Evolutionary conservation across 2,797 vertebrate species (phyloP), one percentile per base, ranked within the genome.

Genomic region (Ficedula albicollis): DNA sequence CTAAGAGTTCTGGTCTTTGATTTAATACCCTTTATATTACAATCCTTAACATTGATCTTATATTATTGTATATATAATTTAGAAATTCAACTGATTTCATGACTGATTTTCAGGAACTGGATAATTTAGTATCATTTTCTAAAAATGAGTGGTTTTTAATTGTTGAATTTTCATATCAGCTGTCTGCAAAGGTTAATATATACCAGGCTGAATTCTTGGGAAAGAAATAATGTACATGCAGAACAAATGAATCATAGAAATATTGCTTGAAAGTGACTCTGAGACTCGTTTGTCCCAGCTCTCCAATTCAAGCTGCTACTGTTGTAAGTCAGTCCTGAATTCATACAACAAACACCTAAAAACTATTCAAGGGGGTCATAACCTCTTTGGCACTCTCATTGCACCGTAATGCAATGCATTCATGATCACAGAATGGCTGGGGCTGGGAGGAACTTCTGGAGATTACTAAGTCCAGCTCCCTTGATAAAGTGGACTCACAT

Each of bases 11-110:
- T 48, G 12, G 5, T 69, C 19, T 36, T 66, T 78, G 7, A 36
- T n/a, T 2, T 32, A 43, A 18, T 38, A 32, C 2, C 8, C 3
- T 64, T 80, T 23, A 19, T 54, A 44, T 60, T 46, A 29, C 0
- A 5, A 14, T 39, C 9, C 3, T 62, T 82, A 43, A 5, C 2
- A 30, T 0, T 48, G 13, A 39, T 20, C 3, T 11, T 46, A 11
- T 26, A 69, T 29, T 60, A 68, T 29, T 49, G 2, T 38, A 32
- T 6, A 29, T 25, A 32, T 6, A 22, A 13, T 46, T 55, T 5
- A 0, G 2, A 5, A 44, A 27, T 2, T 3, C 17, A 11, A 26
- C 2, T 7, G 5, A 9, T 34, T 67, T 26, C 3, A 9, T 30
- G 6, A 80, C 5, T 39, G 13, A 26, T 48, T 72, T 67, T 80